Evolutionary conservation across 2,888 invertebrate species (phyloP).

Genomic region (Synanthedon andrenaeformis): DNA sequence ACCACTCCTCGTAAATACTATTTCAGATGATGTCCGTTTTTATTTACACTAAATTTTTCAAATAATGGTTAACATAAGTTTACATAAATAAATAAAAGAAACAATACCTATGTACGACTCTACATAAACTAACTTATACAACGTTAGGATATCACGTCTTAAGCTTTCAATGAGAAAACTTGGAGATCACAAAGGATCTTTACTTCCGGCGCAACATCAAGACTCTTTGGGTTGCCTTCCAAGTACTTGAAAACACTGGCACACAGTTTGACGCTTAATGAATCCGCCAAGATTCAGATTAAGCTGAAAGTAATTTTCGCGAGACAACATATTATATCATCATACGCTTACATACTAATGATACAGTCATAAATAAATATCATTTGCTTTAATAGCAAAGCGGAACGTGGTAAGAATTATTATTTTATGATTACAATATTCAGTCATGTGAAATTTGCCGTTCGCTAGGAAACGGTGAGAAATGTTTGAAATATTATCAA

Average conservation of each 20-base stretch:
- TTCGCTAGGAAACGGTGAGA: too few relatives aligned
- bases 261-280: neutral
- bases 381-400: too few relatives aligned
- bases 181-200: conserved; percentile 16
- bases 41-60: too few relatives aligned
- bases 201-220: conserved; percentile 4
- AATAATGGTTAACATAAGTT: neutral
- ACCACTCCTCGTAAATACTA: too few relatives aligned
- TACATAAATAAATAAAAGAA: neutral
- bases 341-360: too few relatives aligned
- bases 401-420: neutral
- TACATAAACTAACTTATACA: neutral
- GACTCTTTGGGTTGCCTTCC: neutral
- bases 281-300: neutral
- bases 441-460: too few relatives aligned
- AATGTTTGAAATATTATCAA: too few relatives aligned
- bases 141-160: conserved; percentile 10
- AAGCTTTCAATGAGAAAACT: conserved; percentile 17
- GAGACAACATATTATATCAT: too few relatives aligned
- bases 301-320: neutral
- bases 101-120: neutral
- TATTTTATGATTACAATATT: neutral
- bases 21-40: neutral
- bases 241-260: neutral
- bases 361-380: too few relatives aligned